Evolutionary conservation across 2,113 vertebrate species (phyloP), one percentile per base, ranked within the genome.

Genomic region (Spizaetus ornatus): DNA sequence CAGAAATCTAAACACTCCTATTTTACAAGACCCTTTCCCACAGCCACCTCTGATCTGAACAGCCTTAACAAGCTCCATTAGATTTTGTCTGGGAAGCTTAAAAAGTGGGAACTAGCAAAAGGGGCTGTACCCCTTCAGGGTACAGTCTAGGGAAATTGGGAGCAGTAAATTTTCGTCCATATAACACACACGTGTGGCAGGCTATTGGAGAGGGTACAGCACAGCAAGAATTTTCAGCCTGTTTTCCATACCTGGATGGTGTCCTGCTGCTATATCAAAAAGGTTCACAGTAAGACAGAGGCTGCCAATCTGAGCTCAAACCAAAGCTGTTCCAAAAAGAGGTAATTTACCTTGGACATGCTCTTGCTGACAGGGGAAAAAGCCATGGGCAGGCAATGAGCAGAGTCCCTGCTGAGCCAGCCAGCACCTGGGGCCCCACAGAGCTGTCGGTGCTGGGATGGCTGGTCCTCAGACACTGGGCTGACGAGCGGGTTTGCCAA

Each of bases 311-410:
- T 59, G 67, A 92, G 76, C 59, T 83, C 77, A 73, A 47, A 42
- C 32, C 40, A 78, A 84, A 95, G 55, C 42, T 10, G 11, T 70
- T 77, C 74, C 82, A 86, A 73, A 83, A 0, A 4, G 13, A 43
- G 43, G 21, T 43, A 52, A 62, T 95, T 94, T 95, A 81, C 93
- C 72, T 92, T 97, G 91, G 88, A 76, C 50, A 2, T 7, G n/a
- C 66, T 86, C 76, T 58, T 95, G 94, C 85, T 95, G 83, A 86
- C 80, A 52, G n/a, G 27, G 70, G 71, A 10, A 86, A 94, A 95
- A 91, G 71, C n/a, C 76, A 42, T 0, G 40, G 72, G n/a, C 91
- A 84, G 65, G 20, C 76, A 94, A 67, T 0, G 20, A 93, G 92
- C 87, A 92, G 91, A 74, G 93, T 87, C 89, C 76, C 40, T 9